These are phyloP conservation scores for Chrysocyon brachyurus DNA, from an alignment of 2,797 vertebrate species.

Conservation along the genomic window DNA sequence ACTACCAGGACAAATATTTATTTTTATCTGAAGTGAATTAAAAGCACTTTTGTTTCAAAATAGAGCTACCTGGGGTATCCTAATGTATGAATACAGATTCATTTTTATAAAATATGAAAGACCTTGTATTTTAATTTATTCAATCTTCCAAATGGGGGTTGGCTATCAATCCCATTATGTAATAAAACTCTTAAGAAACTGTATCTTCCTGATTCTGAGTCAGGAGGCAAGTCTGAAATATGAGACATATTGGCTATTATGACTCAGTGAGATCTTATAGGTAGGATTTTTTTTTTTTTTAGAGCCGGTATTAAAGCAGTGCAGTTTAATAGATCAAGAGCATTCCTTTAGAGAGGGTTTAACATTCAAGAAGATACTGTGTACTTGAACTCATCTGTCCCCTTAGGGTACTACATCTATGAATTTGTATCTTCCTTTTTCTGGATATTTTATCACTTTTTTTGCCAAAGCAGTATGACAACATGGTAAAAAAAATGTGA, in stretches of 20 bases:
- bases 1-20: neutral
- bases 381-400: neutral
- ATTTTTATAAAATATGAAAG: neutral
- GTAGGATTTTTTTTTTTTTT: neutral
- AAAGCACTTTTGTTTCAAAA: slow-evolving; percentile 42
- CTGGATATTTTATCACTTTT: neutral
- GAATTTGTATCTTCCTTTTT: slow-evolving; percentile 7
- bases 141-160: neutral
- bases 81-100: neutral
- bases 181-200: neutral
- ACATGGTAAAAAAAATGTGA: neutral
- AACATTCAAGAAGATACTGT: neutral
- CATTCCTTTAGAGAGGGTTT: neutral
- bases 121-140: neutral
- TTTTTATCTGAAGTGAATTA: slow-evolving; percentile 1
- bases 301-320: neutral
- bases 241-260: neutral
- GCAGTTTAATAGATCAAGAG: neutral
- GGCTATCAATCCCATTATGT: neutral
- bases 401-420: neutral
- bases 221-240: neutral
- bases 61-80: neutral
- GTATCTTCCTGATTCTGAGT: neutral
- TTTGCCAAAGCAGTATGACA: slow-evolving; percentile 16
- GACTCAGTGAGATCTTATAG: neutral